Base-by-base conservation (phyloP, 37 sponge, comb jelly and placozoan species). In the Haliclona indistincta region DNA sequence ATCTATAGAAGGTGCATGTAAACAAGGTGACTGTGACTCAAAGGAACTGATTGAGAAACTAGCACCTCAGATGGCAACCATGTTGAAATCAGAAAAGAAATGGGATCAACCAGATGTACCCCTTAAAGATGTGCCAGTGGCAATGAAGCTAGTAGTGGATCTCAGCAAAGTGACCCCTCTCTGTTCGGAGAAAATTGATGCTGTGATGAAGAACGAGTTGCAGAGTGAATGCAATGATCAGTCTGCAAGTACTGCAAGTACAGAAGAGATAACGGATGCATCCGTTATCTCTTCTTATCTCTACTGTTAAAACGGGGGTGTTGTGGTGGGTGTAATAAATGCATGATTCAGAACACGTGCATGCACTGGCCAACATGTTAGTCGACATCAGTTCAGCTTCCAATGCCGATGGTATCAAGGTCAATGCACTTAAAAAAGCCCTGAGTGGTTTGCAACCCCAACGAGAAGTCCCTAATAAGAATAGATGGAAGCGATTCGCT, bases 401-500 rank as follows among this genome's bases (percentile, higher is more conserved):
- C 13, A 47, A 8, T 47, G 49, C 8, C 13, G 13, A 47, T 17
- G 13, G 13, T 17, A 47, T 47, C 13, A 47, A 47, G 13, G 13
- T 30, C 10, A 20, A 8, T 61, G 32, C 17, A 61, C 32, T 11
- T 10, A n/a, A 10, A 61, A 10, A n/a, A 61, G 7, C 15, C 10
- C 23, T 61, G 28, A 61, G 32, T 10, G 63, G 23, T n/a, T 28
- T 61, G 10, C 63, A 61, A 61, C 63, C 63, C 7, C 63, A 30
- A 20, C 15, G 32, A 19, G 32, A 28, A 61, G 28, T 30, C 32
- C 32, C 63, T 11, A 61, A 20, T 61, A 61, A 30, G 25, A 20
- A 61, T 28, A 61, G 63, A 28, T 8, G 63, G 15, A 61, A 20
- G 25, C 7, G 63, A 28, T 61, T 61, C 15, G 63, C 63, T 61